phyloP scores from a whole-genome alignment of 2,113 vertebrate genomes.

The Oenanthe oenanthe region DNA sequence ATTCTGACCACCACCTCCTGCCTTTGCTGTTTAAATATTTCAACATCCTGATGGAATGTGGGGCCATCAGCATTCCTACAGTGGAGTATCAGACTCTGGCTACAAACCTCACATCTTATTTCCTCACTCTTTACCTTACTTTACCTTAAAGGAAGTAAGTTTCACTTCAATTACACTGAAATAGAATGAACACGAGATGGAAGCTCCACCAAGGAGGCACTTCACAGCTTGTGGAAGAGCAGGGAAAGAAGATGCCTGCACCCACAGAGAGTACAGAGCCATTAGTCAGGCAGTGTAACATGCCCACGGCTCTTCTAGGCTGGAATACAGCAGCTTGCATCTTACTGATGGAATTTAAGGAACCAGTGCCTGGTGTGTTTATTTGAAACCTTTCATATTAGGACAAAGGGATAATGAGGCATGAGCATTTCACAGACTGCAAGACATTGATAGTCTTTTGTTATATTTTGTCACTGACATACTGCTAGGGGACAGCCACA shows the following conservation, averaged over 20 bases:
- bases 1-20: neutral
- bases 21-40: neutral
- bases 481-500: neutral
- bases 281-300: neutral
- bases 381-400: neutral
- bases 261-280: neutral
- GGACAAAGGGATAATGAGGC: neutral
- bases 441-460: fast-evolving
- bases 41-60: neutral
- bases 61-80: neutral
- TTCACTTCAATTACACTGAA: neutral
- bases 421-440: fast-evolving
- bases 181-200: neutral
- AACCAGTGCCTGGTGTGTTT: neutral
- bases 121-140: neutral
- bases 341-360: neutral
- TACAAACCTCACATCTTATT: neutral
- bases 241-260: neutral
- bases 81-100: neutral
- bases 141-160: neutral
- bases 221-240: neutral
- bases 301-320: neutral
- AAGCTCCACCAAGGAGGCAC: neutral
- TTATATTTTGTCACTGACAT: neutral
- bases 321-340: neutral